phyloP scores from a whole-genome alignment of 2,888 invertebrate genomes.

The Napeogenes inachia region DNA sequence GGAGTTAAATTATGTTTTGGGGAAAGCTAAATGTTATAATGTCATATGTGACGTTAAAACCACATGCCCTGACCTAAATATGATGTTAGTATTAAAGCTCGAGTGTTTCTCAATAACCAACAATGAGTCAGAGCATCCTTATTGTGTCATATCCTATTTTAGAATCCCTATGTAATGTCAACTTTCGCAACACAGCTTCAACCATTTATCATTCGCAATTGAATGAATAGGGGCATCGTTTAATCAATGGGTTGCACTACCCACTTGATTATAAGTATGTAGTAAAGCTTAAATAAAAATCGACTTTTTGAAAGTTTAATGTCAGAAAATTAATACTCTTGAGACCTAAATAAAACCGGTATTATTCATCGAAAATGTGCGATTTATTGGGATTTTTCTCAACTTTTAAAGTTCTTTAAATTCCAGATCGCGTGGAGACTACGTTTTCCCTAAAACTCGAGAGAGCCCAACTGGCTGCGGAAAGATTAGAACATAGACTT shows the following conservation, averaged over 20 bases:
- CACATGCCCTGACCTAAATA: constrained; percentile 32
- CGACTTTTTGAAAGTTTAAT: too few relatives aligned
- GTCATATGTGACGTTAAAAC: background rate
- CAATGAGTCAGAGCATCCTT: constrained; percentile 44
- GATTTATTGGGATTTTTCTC: background rate
- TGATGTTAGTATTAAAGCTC: constrained; percentile 30
- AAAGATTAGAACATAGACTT: constrained; percentile 65
- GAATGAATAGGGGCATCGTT: constrained; percentile 55
- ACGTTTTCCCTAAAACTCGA: constrained; percentile 66
- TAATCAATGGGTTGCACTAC: constrained; percentile 61
- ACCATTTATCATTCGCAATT: constrained; percentile 52
- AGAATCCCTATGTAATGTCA: constrained; percentile 46
- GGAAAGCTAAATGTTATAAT: too few relatives aligned
- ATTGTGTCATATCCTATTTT: constrained; percentile 73
- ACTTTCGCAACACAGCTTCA: constrained; percentile 59
- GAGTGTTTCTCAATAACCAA: constrained; percentile 32
- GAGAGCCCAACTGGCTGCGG: constrained; percentile 70
- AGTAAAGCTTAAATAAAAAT: background rate
- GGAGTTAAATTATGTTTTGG: too few relatives aligned
- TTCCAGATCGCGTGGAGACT: constrained; percentile 69
- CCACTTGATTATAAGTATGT: constrained; percentile 30
- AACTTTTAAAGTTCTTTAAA: constrained; percentile 5
- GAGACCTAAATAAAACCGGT: constrained; percentile 27
- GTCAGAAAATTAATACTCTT: too few relatives aligned
- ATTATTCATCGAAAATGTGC: constrained; percentile 41